A percentile compares a stretch with the other conserved stretches of the same genome.
These are phyloP conservation scores for Campoplex nolae DNA, from an alignment of 2,888 invertebrate genomes.

Conservation along the genomic window DNA sequence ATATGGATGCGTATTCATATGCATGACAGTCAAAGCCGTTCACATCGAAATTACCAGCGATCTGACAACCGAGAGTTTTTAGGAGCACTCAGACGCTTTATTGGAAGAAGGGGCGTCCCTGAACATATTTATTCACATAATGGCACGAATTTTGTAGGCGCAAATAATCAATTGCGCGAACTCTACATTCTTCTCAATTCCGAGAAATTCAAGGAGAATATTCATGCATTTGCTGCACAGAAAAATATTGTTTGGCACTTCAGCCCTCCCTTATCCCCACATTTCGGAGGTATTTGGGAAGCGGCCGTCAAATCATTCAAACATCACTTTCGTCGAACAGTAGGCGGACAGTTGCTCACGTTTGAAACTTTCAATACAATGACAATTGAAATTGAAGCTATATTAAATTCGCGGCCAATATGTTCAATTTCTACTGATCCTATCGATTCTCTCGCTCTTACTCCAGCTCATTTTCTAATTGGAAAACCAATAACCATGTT, in stretches of 20 bases:
- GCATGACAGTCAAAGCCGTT: constrained; percentile 57
- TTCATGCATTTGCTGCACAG: constrained; percentile 18
- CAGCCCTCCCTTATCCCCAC: too few species aligned
- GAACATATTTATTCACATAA: constrained; percentile 60
- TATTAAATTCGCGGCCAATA: constrained; percentile 59
- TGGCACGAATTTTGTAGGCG: constrained; percentile 65
- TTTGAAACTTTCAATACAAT: constrained; percentile 61
- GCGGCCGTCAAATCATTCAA: too few species aligned
- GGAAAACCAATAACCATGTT: constrained; percentile 68
- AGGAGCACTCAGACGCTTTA: constrained; percentile 58
- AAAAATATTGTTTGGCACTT: constrained; percentile 48
- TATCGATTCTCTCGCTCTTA: constrained; percentile 59
- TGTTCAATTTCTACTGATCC: constrained; percentile 60
- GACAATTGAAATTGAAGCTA: constrained; percentile 56
- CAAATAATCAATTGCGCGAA: constrained; percentile 62
- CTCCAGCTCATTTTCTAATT: constrained; percentile 76
- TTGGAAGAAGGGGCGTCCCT: constrained; percentile 46
- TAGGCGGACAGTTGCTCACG: constrained; percentile 33
- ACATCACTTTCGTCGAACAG: constrained; percentile 59
- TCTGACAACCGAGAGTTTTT: constrained; percentile 61
- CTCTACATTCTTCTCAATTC: constrained; percentile 42
- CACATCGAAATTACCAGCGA: constrained; percentile 56
- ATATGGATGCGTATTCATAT: constrained; percentile 55
- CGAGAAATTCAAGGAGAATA: constrained; percentile 27
- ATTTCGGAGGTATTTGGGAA: too few species aligned